Evolutionary conservation across 2,888 invertebrate species (phyloP), one percentile per base, ranked within the genome.

Genomic region (Incurvaria masculella): DNA sequence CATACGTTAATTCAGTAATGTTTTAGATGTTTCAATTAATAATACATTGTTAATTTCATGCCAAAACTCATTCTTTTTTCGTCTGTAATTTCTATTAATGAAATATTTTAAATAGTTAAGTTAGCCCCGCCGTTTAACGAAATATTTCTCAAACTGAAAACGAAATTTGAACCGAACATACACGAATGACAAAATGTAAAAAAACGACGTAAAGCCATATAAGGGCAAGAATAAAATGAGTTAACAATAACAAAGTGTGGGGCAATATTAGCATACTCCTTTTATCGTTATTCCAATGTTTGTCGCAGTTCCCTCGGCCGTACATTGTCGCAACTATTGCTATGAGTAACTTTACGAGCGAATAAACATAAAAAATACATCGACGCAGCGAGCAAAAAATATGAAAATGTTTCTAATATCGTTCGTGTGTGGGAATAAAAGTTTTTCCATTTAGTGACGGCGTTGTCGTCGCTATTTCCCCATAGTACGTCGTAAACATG

Each of bases 301-400:
- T n/a, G n/a, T n/a, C n/a, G n/a, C 14, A 33, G 33, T 33, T n/a
- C 14, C 33, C 33, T n/a, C 33, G 14, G 33, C 33, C 33, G 33
- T 33, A 69, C 69, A 72, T 62, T 72, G 73, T 73, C 68, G 63
- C 66, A 59, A 66, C 66, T 69, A 69, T 58, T 71, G 72, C 69
- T 67, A 68, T 64, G 59, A 58, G 53, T 56, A 61, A 64, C 64
- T 76, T 78, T 73, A 76, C 67, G 73, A 71, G 57, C 60, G 51
- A 61, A 72, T 75, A 72, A 72, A 72, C 73, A 69, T 76, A 75
- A 76, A 78, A 75, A 75, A 70, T 67, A 71, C 73, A 72, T 73
- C 69, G 69, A 59, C 51, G 53, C 58, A 57, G 54, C 59, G 54
- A 56, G 63, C 59, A 64, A 66, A 64, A 71, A 73, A 72, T 71